phyloP scores from a whole-genome alignment of 2,113 vertebrate species.

The Seriola quinqueradiata region DNA sequence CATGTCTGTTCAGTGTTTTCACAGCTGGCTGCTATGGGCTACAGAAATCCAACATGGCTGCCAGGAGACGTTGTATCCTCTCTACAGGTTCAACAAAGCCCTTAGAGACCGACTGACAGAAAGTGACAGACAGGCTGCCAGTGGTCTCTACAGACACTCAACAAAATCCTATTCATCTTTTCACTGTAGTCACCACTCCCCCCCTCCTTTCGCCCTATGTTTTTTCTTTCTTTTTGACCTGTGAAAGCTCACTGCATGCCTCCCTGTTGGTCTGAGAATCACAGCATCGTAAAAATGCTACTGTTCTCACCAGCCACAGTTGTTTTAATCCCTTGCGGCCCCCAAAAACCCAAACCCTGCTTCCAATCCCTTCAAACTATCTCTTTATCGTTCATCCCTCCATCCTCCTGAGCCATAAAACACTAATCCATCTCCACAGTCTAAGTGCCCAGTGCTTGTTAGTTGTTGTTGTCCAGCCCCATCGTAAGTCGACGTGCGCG shows the following conservation, averaged over 20 bases:
- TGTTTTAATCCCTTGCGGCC: constrained; percentile 45
- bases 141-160: neutral
- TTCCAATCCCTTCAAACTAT: constrained; percentile 30
- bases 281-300: constrained; percentile 11
- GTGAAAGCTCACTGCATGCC: constrained; percentile 9
- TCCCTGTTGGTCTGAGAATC: neutral
- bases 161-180: constrained; percentile 55
- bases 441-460: constrained; percentile 48
- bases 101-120: constrained; percentile 4
- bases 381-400: constrained; percentile 40
- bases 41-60: neutral
- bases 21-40: too few relatives aligned
- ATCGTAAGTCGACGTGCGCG: neutral
- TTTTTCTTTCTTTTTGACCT: constrained; percentile 5
- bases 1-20: neutral
- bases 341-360: constrained; percentile 16
- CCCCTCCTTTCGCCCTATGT: neutral
- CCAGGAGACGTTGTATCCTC: neutral
- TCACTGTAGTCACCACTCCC: neutral
- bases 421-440: constrained; percentile 60
- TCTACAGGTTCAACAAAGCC: neutral
- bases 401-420: constrained; percentile 45
- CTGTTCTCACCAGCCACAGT: constrained; percentile 7
- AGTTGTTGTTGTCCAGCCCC: constrained; percentile 44
- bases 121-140: constrained; percentile 26